Evolutionary conservation across 2,113 vertebrate genomes (phyloP).

Genomic region (Euleptes europaea): DNA sequence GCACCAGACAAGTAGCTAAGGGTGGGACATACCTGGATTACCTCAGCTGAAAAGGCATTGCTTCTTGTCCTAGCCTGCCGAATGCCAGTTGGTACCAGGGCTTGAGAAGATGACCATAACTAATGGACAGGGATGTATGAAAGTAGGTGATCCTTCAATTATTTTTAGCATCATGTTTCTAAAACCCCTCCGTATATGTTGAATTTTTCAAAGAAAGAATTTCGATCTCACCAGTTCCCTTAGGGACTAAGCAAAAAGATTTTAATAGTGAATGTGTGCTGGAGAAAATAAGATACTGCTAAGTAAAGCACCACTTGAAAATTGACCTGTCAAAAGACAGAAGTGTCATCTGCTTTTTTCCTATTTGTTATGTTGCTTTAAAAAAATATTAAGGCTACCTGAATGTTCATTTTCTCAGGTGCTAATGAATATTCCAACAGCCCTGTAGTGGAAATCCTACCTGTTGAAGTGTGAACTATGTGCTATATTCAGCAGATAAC

Average conservation of each 20-base stretch:
- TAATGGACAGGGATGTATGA: too few relatives aligned
- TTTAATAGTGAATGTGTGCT: neutral
- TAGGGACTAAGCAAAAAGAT: neutral
- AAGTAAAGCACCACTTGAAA: neutral
- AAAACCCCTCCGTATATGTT: too few relatives aligned
- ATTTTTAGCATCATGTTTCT: too few relatives aligned
- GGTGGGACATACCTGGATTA: too few relatives aligned
- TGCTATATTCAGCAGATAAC: neutral
- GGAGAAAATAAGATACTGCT: neutral
- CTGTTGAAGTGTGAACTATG: neutral
- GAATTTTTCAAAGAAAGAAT: neutral
- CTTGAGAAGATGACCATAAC: too few relatives aligned
- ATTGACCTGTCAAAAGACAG: slow-evolving; percentile 1
- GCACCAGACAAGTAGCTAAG: too few relatives aligned
- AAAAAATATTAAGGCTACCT: neutral
- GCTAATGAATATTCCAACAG: neutral
- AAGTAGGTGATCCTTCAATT: too few relatives aligned
- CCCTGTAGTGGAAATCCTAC: neutral
- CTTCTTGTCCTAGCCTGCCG: too few relatives aligned
- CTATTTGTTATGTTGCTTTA: slow-evolving; percentile 4
- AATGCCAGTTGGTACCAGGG: too few relatives aligned
- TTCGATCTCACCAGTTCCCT: neutral
- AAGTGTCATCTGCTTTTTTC: slow-evolving; percentile 1
- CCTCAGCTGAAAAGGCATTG: too few relatives aligned
- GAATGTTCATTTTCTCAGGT: neutral